Conservation (phyloP, 2,888 invertebrate species). For the Hedya salicella region DNA sequence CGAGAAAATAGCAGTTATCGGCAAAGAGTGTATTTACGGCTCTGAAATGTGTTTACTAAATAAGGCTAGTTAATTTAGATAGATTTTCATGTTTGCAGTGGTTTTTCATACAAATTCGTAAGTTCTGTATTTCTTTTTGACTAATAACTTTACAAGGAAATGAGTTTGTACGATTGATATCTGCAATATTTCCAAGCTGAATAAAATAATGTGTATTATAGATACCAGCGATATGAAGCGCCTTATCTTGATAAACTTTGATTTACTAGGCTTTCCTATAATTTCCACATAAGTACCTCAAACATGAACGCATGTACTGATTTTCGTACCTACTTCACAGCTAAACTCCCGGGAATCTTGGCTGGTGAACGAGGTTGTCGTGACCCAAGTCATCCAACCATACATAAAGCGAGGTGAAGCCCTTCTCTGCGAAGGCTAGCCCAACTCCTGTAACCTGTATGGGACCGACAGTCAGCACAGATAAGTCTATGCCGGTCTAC, state of each 20-base stretch:
- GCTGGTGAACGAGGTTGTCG: slow-evolving; percentile 32
- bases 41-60: neutral
- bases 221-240: no score
- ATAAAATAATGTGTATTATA: no score
- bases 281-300: neutral
- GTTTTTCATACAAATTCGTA: slow-evolving; percentile 5
- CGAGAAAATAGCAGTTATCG: neutral
- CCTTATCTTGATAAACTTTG: slow-evolving; percentile 17
- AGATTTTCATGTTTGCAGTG: slow-evolving; percentile 11
- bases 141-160: slow-evolving; percentile 1
- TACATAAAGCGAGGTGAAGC: slow-evolving; percentile 58
- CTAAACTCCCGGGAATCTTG: slow-evolving; percentile 30
- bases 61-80: neutral
- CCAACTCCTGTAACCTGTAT: slow-evolving; percentile 59
- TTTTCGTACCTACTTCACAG: slow-evolving; percentile 43
- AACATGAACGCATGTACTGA: slow-evolving; percentile 35
- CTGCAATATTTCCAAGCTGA: neutral
- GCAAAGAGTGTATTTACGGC: no score
- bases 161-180: slow-evolving; percentile 16
- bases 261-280: neutral
- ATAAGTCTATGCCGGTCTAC: slow-evolving; percentile 58
- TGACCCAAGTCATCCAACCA: slow-evolving; percentile 26
- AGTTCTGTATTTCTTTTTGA: no score
- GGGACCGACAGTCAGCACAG: slow-evolving; percentile 61
- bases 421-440: slow-evolving; percentile 62